Base-by-base conservation (phyloP, 2,888 invertebrate species). In the Julus scanicus region DNA sequence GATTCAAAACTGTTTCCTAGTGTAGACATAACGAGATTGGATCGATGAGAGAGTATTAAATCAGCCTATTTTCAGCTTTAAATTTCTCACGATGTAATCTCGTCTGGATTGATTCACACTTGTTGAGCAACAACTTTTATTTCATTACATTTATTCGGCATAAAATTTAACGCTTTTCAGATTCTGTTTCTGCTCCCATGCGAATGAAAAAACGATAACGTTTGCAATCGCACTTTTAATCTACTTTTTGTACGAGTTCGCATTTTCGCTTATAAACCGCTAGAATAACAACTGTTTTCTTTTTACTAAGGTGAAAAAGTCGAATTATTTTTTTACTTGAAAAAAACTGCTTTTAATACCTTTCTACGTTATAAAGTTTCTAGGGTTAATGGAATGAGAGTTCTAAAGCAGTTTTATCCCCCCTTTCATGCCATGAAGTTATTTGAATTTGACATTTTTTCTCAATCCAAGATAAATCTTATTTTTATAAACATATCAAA, bases 171-270 rank as follows among this genome's bases (percentile, higher is more conserved):
- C 29, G 71, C 71, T 71, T 20, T 29, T 71, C 9, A 20, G 71
- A 71, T 71, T 29, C 9, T 9, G 9, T 71, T 71, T 71, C 29
- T 5, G 6, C 29, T 71, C 71, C 71, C 71, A 6, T 9, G 71
- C 8, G 71, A 29, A 29, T 48, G 6, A 63, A 71, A 71, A 71
- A 29, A 71, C 29, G 71, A 71, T 29, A 71, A 71, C 71, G n/a
- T 71, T 71, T 71, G 29, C 71, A 71, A 71, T 71, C 71, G 11
- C 71, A 71, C 71, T 71, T 71, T 71, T 71, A 71, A 71, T 71
- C 71, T 71, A 29, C 29, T 71, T 71, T 71, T 71, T 71, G 5
- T 63, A 63, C 63, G 63, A 63, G 71, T 6, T 71, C 71, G 29
- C 71, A 9, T 71, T 29, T 71, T 71, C 29, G 29, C 71, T 6